Base-by-base conservation (phyloP, 2,113 vertebrate species). In the Poecilia latipinna region DNA sequence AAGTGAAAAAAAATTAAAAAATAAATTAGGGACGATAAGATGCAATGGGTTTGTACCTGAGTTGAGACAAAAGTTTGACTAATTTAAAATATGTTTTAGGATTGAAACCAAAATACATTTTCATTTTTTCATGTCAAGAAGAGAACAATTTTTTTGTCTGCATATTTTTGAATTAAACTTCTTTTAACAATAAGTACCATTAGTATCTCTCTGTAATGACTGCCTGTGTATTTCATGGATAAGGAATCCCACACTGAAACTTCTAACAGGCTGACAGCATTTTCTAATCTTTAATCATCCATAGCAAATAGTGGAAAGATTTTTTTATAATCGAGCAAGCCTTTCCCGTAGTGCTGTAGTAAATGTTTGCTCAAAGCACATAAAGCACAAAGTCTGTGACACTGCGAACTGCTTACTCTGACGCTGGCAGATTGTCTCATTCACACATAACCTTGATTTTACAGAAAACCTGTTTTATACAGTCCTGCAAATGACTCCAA, bases 1-100 rank as follows among this genome's bases (percentile, higher is more conserved):
- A 37, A 35, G 33, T 8, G 33, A 37, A 10, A 2, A 37, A 37
- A 35, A 72, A 51, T 4, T 22, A 72, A 42, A 4, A 51, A 24
- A 70, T 6, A 51, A 39, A 76, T 65, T 61, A 72, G 77, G 32
- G 37, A 44, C 0, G 29, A 31, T 44, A 48, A 70, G 60, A 75
- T 64, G 6, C 28, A 57, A 75, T 51, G 57, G 33, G 32, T 61
- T 66, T 39, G 7, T 4, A 76, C 57, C 61, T 44, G 2, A 77
- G 13, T 61, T 61, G 12, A 70, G 73, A 10, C 4, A 4, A 63
- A 8, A 61, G 12, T 0, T 60, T 42, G 61, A 63, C 12, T 54
- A 32, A 65, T 71, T 12, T 51, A 48, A 28, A 37, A 26, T 26
- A 70, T n/a, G 12, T 11, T 44, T 10, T 1, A 24, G 37, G 69